A percentile compares a stretch with the other conserved stretches of the same genome.
These are phyloP conservation scores for Pachymerium ferrugineum DNA, from an alignment of 2,888 invertebrate species.

Conservation along the genomic window DNA sequence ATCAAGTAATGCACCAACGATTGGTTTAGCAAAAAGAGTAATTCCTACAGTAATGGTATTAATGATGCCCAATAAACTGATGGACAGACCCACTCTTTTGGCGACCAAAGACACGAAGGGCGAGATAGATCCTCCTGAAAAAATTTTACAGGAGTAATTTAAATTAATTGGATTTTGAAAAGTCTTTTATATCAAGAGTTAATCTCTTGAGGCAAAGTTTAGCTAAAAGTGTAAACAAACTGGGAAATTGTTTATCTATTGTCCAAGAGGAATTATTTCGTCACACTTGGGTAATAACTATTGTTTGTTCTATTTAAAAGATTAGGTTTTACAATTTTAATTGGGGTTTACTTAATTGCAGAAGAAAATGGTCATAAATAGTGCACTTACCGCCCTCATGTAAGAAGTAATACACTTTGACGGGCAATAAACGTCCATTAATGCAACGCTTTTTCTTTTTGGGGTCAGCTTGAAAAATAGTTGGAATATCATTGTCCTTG, in stretches of 20 bases:
- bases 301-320: too few relatives aligned
- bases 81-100: not conserved
- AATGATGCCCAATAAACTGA: not conserved
- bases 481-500: not conserved
- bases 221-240: too few relatives aligned
- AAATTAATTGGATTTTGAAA: not conserved
- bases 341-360: not conserved
- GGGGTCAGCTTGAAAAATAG: not conserved
- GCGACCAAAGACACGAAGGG: conserved; percentile 19
- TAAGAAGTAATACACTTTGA: not conserved
- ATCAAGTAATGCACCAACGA: not conserved
- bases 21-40: conserved; percentile 15
- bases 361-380: not conserved
- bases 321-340: too few relatives aligned
- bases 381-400: not conserved
- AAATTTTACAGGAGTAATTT: too few relatives aligned
- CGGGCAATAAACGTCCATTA: not conserved
- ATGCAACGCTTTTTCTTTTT: not conserved
- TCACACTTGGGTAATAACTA: too few relatives aligned
- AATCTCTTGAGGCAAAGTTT: too few relatives aligned
- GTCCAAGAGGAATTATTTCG: too few relatives aligned
- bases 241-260: too few relatives aligned
- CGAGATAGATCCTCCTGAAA: conserved; percentile 2
- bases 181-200: too few relatives aligned
- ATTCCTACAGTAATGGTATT: conserved; percentile 4